Evolutionary conservation across 2,888 invertebrate species (phyloP), one percentile per base, ranked within the genome.

Genomic region (Eucera pruinosa): DNA sequence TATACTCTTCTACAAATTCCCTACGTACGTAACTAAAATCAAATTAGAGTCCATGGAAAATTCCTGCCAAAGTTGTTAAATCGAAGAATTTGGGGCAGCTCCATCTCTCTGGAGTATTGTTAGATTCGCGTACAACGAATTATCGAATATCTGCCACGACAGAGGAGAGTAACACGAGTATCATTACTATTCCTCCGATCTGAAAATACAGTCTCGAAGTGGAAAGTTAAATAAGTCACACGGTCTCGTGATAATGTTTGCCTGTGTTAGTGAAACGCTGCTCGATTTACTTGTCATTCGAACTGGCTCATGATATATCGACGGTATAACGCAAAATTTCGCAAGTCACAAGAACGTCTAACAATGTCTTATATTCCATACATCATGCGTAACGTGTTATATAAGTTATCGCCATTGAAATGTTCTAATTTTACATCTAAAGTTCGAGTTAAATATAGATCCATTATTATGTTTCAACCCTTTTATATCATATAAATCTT

Each of bases 231-330:
- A 60, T 70, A 67, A 77, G 70, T 65, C 61, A 43, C 27, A 50
- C 61, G 60, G 39, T 25, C 27, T 43, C 48, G 36, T 39, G 76
- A 76, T 76, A 81, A 73, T 65, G 70, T 70, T 73, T 57, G 57
- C 25, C 43, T 43, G 50, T 54, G 60, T 76, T 58, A 20, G 50
- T 67, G 70, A 60, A 54, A 48, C 30, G 33, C 36, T 39, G 57
- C 69, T 72, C 58, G 69, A 67, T 76, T 79, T 76, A 79, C 61
- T 47, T 62, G 61, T 43, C 66, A 25, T 30, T 65, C 27, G 61
- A 65, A 65, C 60, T 48, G 33, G 18, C 23, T 27, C 20, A 9
- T 33, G 43, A 60, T 60, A 27, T 36, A 64, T 45, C 50, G 36
- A 11, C 11, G 25, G 27, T 25, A 50, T 45, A 76, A 65, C 62